Evolutionary conservation across 2,888 invertebrate species (phyloP), one percentile per base, ranked within the genome.

Genomic region (Azorinus chamasolen): DNA sequence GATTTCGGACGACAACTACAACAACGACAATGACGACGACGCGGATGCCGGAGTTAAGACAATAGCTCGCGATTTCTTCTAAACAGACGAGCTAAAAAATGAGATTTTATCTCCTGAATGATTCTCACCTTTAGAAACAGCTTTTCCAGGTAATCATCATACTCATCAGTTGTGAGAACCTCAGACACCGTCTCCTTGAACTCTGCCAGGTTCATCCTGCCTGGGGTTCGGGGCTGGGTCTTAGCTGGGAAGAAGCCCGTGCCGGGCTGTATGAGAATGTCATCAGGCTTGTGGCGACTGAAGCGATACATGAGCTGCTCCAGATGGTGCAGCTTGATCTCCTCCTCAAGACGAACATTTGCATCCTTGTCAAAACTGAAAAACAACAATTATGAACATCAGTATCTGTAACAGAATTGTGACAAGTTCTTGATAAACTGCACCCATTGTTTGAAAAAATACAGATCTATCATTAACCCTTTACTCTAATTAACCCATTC

Each of bases 101-200:
- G n/a, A n/a, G n/a, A n/a, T n/a, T n/a, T n/a, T n/a, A n/a, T n/a
- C n/a, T n/a, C n/a, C n/a, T n/a, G n/a, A n/a, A n/a, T n/a, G n/a
- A n/a, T n/a, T n/a, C 78, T 50, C 75, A 92, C 93, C 89, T 92
- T 93, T 25, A 88, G 85, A 68, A 93, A 92, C 4, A 93, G 80
- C 70, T 90, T 92, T 32, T 92, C 92, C 71, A 93, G 65, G 65
- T 93, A 92, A 64, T 91, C 90, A 68, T 91, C 88, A 75, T 91
- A 92, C 39, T 90, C 89, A 54, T 89, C 78, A 0, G 91, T 89
- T 16, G 84, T 88, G 5, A 93, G 79, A 1, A 93, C 91, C 46
- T 87, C 86, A 25, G 88, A 85, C 27, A 93, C 88, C 4, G 90
- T 87, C 41, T 89, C 87, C 72, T 91, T 90, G 79, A 93, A 93